Percentiles rank a stretch among this genome's conserved stretches.
Evolutionary conservation across 1,140 invertebrate species (phyloP).

Genomic region (Caerostris darwini): DNA sequence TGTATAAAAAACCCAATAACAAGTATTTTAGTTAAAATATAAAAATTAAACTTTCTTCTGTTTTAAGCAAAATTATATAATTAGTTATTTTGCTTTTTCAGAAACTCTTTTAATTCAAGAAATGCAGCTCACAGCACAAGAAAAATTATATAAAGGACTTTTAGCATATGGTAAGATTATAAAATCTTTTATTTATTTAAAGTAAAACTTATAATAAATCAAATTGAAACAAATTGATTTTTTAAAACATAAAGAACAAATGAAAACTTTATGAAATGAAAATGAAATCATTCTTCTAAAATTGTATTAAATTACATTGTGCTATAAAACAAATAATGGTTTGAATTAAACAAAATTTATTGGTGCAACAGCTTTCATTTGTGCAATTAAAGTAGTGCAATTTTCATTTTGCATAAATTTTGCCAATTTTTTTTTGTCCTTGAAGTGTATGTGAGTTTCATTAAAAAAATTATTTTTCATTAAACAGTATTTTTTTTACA

Average conservation of each 20-base stretch:
- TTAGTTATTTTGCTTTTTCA: constrained; percentile 32
- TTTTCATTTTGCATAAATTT: not conserved
- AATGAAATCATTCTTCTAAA: not conserved
- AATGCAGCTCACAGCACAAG: constrained; percentile 79
- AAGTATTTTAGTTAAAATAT: no score
- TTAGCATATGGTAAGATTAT: constrained; percentile 86
- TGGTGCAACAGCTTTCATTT: not conserved
- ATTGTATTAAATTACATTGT: not conserved
- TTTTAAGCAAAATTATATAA: not conserved
- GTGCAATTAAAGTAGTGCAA: not conserved
- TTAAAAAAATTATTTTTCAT: not conserved
- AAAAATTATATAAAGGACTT: constrained; percentile 84
- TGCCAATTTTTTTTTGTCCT: not conserved
- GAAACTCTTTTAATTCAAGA: constrained; percentile 84
- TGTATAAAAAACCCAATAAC: no score
- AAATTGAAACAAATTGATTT: constrained; percentile 47
- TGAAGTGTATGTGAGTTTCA: no score
- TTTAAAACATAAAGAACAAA: not conserved
- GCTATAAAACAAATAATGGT: not conserved
- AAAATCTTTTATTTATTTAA: no score
- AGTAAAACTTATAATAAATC: no score
- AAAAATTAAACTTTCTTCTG: not conserved
- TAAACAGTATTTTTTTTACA: not conserved
- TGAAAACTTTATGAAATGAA: not conserved
- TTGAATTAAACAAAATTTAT: not conserved